Evolutionary conservation across 2,113 vertebrate genomes (phyloP).

Genomic region (Oncorhynchus keta): DNA sequence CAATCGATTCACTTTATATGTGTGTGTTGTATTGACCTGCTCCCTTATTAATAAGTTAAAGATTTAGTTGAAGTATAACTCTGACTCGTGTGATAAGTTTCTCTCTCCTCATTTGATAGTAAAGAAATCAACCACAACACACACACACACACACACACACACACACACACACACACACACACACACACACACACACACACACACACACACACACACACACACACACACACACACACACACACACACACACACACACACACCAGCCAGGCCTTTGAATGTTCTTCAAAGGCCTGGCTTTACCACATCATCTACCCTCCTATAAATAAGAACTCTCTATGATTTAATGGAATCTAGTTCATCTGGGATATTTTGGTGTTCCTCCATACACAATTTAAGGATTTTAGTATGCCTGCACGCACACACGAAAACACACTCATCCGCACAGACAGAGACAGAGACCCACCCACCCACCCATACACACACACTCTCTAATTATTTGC

Average conservation of each 20-base stretch:
- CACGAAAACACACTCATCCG: neutral
- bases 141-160: neutral
- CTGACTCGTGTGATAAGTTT: too few species aligned
- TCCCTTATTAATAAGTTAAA: too few species aligned
- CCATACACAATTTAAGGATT: neutral
- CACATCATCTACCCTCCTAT: neutral
- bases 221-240: too few species aligned
- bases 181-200: too few species aligned
- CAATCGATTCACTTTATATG: too few species aligned
- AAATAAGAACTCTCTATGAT: neutral
- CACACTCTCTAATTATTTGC: conserved; percentile 16
- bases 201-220: too few species aligned
- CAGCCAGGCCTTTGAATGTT: conserved; percentile 5
- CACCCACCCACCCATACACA: neutral
- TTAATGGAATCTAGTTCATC: neutral
- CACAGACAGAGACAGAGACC: neutral
- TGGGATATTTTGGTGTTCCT: neutral
- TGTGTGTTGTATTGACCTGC: too few species aligned
- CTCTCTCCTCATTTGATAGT: too few species aligned
- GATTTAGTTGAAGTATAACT: too few species aligned
- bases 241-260: neutral
- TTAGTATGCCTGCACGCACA: neutral
- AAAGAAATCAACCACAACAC: too few species aligned
- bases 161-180: neutral
- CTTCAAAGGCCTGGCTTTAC: neutral